These are phyloP conservation scores for Stichopus horrens DNA, from an alignment of 53 echinoderm and acorn worm species.

Conservation along the genomic window DNA sequence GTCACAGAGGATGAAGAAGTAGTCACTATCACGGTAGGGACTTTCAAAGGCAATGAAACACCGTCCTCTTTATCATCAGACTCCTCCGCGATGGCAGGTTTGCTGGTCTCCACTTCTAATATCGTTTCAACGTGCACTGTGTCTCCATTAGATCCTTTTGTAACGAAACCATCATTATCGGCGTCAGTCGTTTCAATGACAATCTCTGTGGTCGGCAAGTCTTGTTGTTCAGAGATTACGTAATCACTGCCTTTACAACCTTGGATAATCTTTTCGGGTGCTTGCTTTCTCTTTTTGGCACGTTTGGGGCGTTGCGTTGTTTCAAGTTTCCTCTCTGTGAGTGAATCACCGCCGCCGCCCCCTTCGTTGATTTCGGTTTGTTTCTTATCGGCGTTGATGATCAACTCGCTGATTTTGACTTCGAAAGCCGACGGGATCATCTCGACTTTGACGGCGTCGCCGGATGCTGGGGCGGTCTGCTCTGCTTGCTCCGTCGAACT, in stretches of 20 bases:
- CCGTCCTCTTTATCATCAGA: background rate
- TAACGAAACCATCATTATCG: background rate
- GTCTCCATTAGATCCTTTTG: background rate
- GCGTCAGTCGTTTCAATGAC: slow-evolving; percentile 20
- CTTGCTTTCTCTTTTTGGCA: slow-evolving; percentile 39
- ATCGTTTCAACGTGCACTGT: slow-evolving; percentile 10
- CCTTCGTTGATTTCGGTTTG: background rate
- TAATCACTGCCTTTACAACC: slow-evolving; percentile 25
- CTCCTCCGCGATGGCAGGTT: background rate
- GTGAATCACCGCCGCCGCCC: background rate
- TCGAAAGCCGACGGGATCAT: slow-evolving; percentile 26
- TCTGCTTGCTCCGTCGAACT: background rate
- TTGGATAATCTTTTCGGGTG: slow-evolving; percentile 30
- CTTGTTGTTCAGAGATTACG: slow-evolving; percentile 41
- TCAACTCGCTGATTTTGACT: slow-evolving; percentile 35
- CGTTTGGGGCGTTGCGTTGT: slow-evolving; percentile 24
- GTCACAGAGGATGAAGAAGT: background rate
- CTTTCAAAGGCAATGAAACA: slow-evolving; percentile 21
- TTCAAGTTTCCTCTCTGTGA: background rate
- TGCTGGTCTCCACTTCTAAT: slow-evolving; percentile 28
- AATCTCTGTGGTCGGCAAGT: slow-evolving; percentile 21
- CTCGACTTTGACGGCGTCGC: slow-evolving; percentile 24
- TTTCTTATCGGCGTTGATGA: slow-evolving; percentile 30
- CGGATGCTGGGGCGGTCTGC: background rate
- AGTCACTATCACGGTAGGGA: slow-evolving; percentile 23